Conservation (phyloP, 2,113 vertebrate species). For the Pteropus alecto region DNA sequence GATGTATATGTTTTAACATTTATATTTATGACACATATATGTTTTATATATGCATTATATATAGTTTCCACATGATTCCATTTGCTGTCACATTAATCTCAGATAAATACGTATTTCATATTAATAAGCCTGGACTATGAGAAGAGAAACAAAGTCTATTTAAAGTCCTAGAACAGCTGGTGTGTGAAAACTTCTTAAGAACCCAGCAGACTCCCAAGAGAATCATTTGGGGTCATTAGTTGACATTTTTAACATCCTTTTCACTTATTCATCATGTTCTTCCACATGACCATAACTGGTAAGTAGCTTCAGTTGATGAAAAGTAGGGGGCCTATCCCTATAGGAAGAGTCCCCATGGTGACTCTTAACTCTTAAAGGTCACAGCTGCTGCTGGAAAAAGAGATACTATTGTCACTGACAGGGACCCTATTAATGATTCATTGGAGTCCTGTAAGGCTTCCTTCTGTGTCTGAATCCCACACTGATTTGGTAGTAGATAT, state of each 20-base stretch:
- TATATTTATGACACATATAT: neutral
- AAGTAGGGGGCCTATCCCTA: constrained; percentile 13
- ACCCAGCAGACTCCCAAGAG: neutral
- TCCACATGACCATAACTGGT: neutral
- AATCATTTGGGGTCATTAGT: neutral
- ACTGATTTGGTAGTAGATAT: neutral
- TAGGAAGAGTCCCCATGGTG: constrained; percentile 18
- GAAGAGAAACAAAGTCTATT: constrained; percentile 19
- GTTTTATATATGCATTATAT: neutral
- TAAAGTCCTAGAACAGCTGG: neutral
- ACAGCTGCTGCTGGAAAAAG: neutral
- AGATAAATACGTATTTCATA: neutral
- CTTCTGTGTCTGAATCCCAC: neutral
- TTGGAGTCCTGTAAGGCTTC: constrained; percentile 9
- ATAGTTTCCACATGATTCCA: neutral
- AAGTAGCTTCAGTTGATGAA: neutral
- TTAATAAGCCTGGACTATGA: neutral
- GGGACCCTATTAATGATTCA: constrained; percentile 65
- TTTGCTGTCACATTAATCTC: neutral
- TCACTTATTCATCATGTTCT: constrained; percentile 36
- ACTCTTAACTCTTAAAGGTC: constrained; percentile 63
- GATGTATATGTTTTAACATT: neutral
- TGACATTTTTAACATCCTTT: constrained; percentile 58
- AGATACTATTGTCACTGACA: neutral
- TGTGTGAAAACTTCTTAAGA: constrained; percentile 1